Evolutionary conservation across 2,888 invertebrate species (phyloP), one percentile per base, ranked within the genome.

Genomic region (Cordylochernes scorpioides): DNA sequence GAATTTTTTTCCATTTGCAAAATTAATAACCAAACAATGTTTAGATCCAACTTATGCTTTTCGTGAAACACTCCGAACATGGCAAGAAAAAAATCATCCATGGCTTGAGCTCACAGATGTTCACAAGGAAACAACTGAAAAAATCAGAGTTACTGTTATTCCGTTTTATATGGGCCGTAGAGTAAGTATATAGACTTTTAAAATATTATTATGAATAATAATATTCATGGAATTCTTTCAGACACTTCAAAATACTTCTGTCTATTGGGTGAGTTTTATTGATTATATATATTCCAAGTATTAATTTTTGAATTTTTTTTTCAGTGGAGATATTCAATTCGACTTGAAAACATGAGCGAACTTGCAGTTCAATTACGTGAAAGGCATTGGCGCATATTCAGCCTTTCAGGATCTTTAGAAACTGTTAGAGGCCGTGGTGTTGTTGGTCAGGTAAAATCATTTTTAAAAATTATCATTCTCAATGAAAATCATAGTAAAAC

Each of bases 271-370:
- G n/a, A n/a, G n/a, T n/a, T n/a, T n/a, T n/a, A n/a, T n/a, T n/a
- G n/a, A n/a, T n/a, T n/a, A n/a, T n/a, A n/a, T n/a, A n/a, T n/a
- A n/a, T n/a, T n/a, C n/a, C n/a, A n/a, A n/a, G n/a, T n/a, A n/a
- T n/a, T n/a, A n/a, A n/a, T n/a, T n/a, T n/a, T n/a, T n/a, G n/a
- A n/a, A n/a, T n/a, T n/a, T n/a, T n/a, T n/a, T n/a, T n/a, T n/a
- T n/a, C n/a, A n/a, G 73, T 97, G 97, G 97, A 67, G 94, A 24
- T 97, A 97, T 54, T 88, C 88, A 50, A 88, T 97, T 49, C 65
- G 94, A 13, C 58, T 97, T 42, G 91, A 94, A 60, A 94, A 97
- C 58, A 60, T 88, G 30, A 78, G 86, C 2, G 65, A 72, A 19
- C 59, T 73, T 30, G 72, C 75, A 30, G 80, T 94, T 3, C 88